Evolutionary conservation across 2,888 invertebrate species (phyloP).

Genomic region (Nysson spinosus): DNA sequence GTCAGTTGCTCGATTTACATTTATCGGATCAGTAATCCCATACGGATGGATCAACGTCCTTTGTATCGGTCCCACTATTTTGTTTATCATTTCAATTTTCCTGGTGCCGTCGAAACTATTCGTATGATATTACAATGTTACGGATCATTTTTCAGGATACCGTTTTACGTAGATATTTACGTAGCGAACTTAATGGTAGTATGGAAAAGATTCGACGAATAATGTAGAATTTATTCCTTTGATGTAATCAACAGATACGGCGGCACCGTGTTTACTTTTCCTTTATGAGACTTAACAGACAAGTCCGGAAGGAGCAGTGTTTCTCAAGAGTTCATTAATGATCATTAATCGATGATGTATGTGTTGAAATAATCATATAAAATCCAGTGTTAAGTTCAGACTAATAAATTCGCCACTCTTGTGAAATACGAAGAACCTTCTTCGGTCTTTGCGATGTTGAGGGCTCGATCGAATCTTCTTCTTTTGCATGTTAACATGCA

Average conservation of each 20-base stretch:
- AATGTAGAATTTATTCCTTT: neutral
- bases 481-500: slow-evolving; percentile 53
- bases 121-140: too few relatives aligned
- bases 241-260: slow-evolving; percentile 11
- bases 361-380: neutral
- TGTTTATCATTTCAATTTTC: slow-evolving; percentile 9
- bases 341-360: neutral
- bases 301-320: slow-evolving; percentile 39
- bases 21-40: slow-evolving; percentile 22
- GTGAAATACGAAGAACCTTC: too few relatives aligned
- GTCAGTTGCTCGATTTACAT: slow-evolving; percentile 48
- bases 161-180: too few relatives aligned
- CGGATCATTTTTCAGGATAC: too few relatives aligned
- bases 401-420: too few relatives aligned
- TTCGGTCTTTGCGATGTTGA: slow-evolving; percentile 38
- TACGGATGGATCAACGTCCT: slow-evolving; percentile 29
- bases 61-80: neutral
- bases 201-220: neutral
- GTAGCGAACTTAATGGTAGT: too few relatives aligned
- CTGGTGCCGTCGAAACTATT: slow-evolving; percentile 36
- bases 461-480: slow-evolving; percentile 38
- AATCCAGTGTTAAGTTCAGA: too few relatives aligned
- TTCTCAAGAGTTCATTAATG: neutral
- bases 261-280: slow-evolving; percentile 32
- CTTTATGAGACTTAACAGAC: slow-evolving; percentile 38